Conservation (phyloP, 2,888 invertebrate genomes). For the Drosophila melanocephala region DNA sequence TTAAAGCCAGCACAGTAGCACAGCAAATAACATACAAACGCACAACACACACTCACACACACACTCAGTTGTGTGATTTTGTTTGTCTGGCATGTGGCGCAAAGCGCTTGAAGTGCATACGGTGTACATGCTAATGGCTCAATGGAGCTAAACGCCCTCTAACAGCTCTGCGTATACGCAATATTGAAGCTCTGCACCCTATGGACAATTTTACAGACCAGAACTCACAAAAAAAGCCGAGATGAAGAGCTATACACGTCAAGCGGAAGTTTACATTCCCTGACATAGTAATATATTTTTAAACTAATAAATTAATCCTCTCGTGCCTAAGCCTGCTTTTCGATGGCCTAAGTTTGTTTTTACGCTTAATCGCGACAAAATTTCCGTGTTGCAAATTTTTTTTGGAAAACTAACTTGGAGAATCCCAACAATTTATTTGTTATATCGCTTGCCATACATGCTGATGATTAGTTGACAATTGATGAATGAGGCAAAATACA, state of each 20-base stretch:
- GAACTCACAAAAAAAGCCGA: constrained; percentile 19
- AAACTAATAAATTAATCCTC: background rate
- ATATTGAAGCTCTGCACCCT: constrained; percentile 34
- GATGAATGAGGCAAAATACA: background rate
- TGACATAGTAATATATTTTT: background rate
- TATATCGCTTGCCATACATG: too few species aligned
- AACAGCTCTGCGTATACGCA: constrained; percentile 57
- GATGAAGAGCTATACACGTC: background rate
- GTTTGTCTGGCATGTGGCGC: constrained; percentile 50
- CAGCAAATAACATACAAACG: constrained; percentile 18
- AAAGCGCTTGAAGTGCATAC: constrained; percentile 67
- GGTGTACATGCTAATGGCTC: constrained; percentile 66
- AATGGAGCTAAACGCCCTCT: constrained; percentile 56
- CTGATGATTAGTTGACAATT: background rate
- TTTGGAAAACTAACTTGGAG: background rate
- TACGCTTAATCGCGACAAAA: background rate
- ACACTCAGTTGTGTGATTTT: background rate
- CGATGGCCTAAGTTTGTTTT: too few species aligned
- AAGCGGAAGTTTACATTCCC: background rate
- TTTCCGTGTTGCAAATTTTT: background rate
- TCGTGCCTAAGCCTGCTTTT: background rate
- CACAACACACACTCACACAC: background rate
- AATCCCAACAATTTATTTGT: too few species aligned
- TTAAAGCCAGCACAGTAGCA: constrained; percentile 39
- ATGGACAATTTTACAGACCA: constrained; percentile 18